Base-by-base conservation (phyloP, 1,140 invertebrate species). In the Metopolophium dirhodum region DNA sequence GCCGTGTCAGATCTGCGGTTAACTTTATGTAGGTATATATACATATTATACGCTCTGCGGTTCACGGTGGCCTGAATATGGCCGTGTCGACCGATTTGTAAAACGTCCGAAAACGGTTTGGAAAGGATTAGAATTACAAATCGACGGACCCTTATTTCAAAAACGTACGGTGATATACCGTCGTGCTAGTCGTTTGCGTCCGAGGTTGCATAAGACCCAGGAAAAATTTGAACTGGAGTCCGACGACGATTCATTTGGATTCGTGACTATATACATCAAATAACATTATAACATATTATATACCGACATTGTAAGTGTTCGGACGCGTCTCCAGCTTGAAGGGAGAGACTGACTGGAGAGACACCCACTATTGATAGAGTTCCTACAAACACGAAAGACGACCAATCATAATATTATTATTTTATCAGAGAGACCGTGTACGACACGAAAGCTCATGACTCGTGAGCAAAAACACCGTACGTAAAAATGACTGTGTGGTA, bases 101-200 rank as follows among this genome's bases (percentile, higher is more conserved):
- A 77, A 77, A 77, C 30, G n/a, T 77, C 61, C 61, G 61, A 77
- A 77, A 77, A 77, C 61, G n/a, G 61, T 77, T n/a, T 77, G 30
- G 14, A 77, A 77, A 77, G 61, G 61, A 77, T 77, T n/a, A 77
- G 61, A 77, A 77, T 77, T 77, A 77, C 61, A 77, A 77, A 77
- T 77, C 61, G 61, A 77, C 30, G 14, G 61, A 77, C 61, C 61
- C n/a, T 77, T 77, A 77, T 77, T 77, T 77, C 30, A 77, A 61
- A 61, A 77, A 77, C 61, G 11, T 30, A 77, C 61, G 1, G 14
- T 30, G 26, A 61, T 61, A 61, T 18, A n/a, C n/a, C n/a, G 3
- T 14, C 11, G 30, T 35, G 14, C 30, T 18, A 77, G 61, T n/a
- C 30, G n/a, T 77, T n/a, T n/a, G n/a, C n/a, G 61, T 68, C 30